These are phyloP conservation scores for Leucoma salicis DNA, from an alignment of 2,888 invertebrate genomes.

Conservation along the genomic window DNA sequence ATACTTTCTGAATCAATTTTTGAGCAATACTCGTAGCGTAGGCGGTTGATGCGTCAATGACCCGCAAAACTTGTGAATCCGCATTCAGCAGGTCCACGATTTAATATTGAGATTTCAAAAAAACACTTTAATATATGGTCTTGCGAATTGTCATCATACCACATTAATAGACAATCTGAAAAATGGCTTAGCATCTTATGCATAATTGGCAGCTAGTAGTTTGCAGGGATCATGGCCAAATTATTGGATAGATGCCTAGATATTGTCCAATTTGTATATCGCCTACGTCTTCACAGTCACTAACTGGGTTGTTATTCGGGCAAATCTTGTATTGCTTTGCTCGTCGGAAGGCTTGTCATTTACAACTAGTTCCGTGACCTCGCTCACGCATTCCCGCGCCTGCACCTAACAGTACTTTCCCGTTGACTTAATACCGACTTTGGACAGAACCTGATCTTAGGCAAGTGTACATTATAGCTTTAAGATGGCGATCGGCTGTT, in stretches of 20 bases:
- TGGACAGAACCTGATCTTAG: slow-evolving; percentile 80
- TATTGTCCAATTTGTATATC: neutral
- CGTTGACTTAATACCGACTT: slow-evolving; percentile 80
- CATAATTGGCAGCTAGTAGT: neutral
- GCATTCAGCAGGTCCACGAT: slow-evolving; percentile 68
- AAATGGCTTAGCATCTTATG: neutral
- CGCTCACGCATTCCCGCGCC: slow-evolving; percentile 82
- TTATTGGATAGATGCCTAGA: too few relatives aligned
- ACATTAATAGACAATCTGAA: slow-evolving; percentile 26
- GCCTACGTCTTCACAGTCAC: slow-evolving; percentile 23
- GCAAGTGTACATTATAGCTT: slow-evolving; percentile 73
- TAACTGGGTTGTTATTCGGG: slow-evolving; percentile 56
- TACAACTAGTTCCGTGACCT: slow-evolving; percentile 82
- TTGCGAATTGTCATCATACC: slow-evolving; percentile 33
- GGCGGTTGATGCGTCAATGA: slow-evolving; percentile 79
- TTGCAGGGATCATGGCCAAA: neutral
- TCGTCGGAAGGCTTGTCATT: slow-evolving; percentile 77
- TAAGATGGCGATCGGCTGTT: slow-evolving; percentile 71
- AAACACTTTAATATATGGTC: slow-evolving; percentile 47
- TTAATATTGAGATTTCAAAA: slow-evolving; percentile 41
- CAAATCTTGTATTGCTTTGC: slow-evolving; percentile 63
- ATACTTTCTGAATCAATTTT: slow-evolving; percentile 43
- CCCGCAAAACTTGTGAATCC: slow-evolving; percentile 78
- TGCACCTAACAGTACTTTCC: slow-evolving; percentile 82
- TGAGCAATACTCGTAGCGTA: slow-evolving; percentile 63